Base-by-base conservation (phyloP, 2,888 invertebrate genomes). In the Priocnemis perturbator region DNA sequence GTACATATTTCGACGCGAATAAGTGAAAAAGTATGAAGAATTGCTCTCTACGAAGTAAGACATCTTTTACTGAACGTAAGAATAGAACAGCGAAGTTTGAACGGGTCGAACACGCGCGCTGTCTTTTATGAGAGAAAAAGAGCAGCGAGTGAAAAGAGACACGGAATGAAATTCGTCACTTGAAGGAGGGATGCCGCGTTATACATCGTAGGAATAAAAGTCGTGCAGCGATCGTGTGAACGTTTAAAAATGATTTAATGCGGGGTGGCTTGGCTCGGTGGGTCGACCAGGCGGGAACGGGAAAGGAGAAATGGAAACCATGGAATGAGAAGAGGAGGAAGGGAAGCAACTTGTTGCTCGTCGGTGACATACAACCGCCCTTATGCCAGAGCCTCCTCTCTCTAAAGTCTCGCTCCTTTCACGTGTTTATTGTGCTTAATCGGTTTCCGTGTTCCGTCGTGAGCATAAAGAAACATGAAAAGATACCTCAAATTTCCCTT, bases 331-430 rank as follows among this genome's bases (percentile, higher is more conserved):
- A 65, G 61, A 67, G 68, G 71, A 64, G 66, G 67, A 73, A 69
- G 77, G 82, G 76, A 77, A 77, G 85, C 87, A 87, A 87, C 87
- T 87, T 87, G 87, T 87, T 87, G 87, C 87, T 83, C 72, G 78
- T 77, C 80, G 83, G 83, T 85, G 85, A 86, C 86, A 86, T 81
- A 85, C 81, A 83, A 82, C 81, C 53, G 81, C 81, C 78, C 79
- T 79, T 80, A 75, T 81, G 77, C 76, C 45, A 70, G 76, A 76
- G 71, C 50, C 73, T 70, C 77, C 75, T 80, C 74, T 79, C 70
- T 77, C 77, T 66, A 67, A 74, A 75, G 75, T 71, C 74, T 66
- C 62, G 63, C 66, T 67, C 62, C 37, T 37, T 37, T 37, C 11
- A 37, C 64, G 61, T 71, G 74, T 77, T 77, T 78, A 69, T 77